These are phyloP conservation scores for Drosophila suboccidentalis DNA, from an alignment of 2,888 invertebrate species.

Conservation along the genomic window DNA sequence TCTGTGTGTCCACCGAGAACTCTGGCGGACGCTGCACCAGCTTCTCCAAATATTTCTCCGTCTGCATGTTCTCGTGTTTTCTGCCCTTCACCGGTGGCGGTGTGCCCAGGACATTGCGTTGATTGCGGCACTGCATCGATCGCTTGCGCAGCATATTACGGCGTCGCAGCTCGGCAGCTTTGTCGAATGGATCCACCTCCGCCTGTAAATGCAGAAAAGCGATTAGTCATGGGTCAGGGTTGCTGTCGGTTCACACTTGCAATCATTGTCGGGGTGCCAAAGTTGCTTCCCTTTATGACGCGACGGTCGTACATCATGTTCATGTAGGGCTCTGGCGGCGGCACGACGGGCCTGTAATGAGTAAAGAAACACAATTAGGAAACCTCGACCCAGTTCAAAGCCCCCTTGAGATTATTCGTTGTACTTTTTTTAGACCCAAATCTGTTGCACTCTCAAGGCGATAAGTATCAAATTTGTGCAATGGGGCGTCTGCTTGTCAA, in stretches of 20 bases:
- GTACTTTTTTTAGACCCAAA: conserved; percentile 42
- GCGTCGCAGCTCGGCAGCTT: conserved; percentile 87
- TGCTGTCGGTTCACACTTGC: conserved; percentile 64
- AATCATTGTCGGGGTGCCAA: conserved; percentile 83
- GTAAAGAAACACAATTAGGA: conserved; percentile 60
- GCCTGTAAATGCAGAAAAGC: conserved; percentile 73
- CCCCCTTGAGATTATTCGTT: background rate
- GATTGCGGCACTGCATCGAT: conserved; percentile 86
- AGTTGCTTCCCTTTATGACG: conserved; percentile 94
- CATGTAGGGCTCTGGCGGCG: conserved; percentile 87
- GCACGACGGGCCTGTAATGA: conserved; percentile 78
- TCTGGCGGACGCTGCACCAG: conserved; percentile 91
- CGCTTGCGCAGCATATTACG: conserved; percentile 91
- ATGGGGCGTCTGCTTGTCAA: conserved; percentile 61
- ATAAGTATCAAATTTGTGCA: conserved; percentile 72
- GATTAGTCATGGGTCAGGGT: conserved; percentile 63
- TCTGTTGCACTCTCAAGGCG: conserved; percentile 73
- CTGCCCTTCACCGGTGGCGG: conserved; percentile 90
- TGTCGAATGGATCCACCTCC: conserved; percentile 85
- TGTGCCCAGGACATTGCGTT: conserved; percentile 86
- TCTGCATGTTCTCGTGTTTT: conserved; percentile 95
- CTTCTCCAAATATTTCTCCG: conserved; percentile 95
- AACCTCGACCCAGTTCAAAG: conserved; percentile 72
- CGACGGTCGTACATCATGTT: conserved; percentile 97
- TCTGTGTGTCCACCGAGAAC: conserved; percentile 92